These are phyloP conservation scores for Cheirogaleus medius DNA, from an alignment of 2,113 vertebrate species.

Conservation along the genomic window DNA sequence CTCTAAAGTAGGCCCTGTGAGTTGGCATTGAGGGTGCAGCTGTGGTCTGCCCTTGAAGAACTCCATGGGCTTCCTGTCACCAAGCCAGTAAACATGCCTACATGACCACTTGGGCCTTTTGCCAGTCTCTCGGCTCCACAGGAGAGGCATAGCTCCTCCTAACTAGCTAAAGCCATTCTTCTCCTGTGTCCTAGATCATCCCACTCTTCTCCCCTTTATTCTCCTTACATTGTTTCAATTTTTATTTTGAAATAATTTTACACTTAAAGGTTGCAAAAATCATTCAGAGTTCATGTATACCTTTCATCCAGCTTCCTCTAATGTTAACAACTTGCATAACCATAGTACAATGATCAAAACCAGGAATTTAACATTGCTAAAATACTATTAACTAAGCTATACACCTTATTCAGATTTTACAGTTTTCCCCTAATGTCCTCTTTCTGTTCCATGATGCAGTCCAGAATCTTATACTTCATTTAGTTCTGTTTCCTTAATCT, in stretches of 20 bases:
- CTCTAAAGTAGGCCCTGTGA: neutral
- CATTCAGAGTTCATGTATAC: neutral
- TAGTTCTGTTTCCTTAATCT: neutral
- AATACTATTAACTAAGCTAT: neutral
- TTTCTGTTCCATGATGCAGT: neutral
- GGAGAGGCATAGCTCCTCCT: neutral
- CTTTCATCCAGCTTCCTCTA: neutral
- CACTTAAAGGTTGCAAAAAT: conserved; percentile 8
- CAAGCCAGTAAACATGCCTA: neutral
- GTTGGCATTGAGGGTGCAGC: neutral
- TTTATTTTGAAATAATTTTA: conserved; percentile 12
- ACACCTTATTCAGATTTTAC: neutral
- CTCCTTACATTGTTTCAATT: neutral
- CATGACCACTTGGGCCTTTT: neutral
- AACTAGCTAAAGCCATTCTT: neutral
- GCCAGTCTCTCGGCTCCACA: neutral
- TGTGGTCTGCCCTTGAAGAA: neutral
- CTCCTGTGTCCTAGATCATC: neutral
- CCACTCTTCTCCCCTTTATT: neutral
- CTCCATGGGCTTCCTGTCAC: neutral
- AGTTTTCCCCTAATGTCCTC: neutral
- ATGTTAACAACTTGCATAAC: neutral
- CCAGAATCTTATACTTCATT: neutral
- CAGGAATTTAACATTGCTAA: neutral
- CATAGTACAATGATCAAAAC: neutral